Evolutionary conservation across 1,140 invertebrate genomes (phyloP).

Genomic region (Neoseiulus cucumeris): DNA sequence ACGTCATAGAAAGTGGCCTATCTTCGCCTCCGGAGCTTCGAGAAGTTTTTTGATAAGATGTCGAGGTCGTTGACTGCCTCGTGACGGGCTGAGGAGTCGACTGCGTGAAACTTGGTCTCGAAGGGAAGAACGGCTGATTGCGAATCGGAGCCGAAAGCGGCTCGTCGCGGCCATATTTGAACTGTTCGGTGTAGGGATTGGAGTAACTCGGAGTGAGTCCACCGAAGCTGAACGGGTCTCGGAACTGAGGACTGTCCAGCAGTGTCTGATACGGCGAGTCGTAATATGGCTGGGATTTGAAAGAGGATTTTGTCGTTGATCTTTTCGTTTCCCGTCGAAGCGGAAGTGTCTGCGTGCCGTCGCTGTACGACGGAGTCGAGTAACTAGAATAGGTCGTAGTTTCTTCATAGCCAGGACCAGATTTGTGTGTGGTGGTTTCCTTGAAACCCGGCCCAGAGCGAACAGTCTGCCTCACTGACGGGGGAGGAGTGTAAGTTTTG

Average conservation of each 20-base stretch:
- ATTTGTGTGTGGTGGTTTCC: background rate
- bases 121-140: background rate
- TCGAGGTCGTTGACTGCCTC: background rate
- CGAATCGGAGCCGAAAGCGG: background rate
- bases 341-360: background rate
- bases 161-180: background rate
- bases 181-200: background rate
- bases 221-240: background rate
- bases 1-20: background rate
- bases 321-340: background rate
- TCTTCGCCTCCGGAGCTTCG: background rate
- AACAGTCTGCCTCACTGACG: background rate
- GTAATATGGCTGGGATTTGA: conserved; percentile 3
- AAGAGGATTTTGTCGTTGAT: background rate
- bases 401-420: background rate
- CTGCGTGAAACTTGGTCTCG: background rate
- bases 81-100: background rate
- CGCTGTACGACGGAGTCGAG: background rate
- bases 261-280: conserved; percentile 2
- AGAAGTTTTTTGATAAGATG: background rate
- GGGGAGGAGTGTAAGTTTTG: conserved; percentile 2
- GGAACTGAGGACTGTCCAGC: background rate
- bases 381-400: background rate
- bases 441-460: background rate
- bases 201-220: background rate